These are phyloP conservation scores for Cheilosia impressa DNA, from an alignment of 2,888 invertebrate species.

Conservation along the genomic window DNA sequence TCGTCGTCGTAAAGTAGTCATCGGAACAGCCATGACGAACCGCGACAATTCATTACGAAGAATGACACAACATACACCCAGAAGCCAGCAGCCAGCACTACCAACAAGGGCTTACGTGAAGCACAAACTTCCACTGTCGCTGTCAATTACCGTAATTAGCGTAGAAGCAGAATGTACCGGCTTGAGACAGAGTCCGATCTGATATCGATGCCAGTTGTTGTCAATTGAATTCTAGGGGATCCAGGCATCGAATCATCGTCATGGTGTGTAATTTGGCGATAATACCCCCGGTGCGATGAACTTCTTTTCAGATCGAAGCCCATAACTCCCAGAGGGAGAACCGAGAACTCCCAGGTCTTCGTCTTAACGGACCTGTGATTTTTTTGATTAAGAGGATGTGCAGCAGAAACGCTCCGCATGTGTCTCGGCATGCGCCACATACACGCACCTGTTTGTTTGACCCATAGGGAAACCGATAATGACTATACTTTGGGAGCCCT, in stretches of 20 bases:
- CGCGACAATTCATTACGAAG: slow-evolving; percentile 70
- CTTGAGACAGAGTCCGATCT: background rate
- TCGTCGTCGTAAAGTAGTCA: slow-evolving; percentile 7
- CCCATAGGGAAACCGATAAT: slow-evolving; percentile 41
- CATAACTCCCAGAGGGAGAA: slow-evolving; percentile 2
- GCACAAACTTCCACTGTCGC: slow-evolving; percentile 60
- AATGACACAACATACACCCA: slow-evolving; percentile 65
- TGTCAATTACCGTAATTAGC: slow-evolving; percentile 73
- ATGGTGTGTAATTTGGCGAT: slow-evolving; percentile 67
- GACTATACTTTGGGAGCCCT: slow-evolving; percentile 29
- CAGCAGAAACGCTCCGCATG: background rate
- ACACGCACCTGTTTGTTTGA: slow-evolving; percentile 44
- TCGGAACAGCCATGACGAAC: slow-evolving; percentile 59
- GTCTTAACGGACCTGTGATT: slow-evolving; percentile 54
- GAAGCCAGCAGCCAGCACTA: background rate
- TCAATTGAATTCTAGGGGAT: slow-evolving; percentile 56
- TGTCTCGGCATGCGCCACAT: slow-evolving; percentile 46
- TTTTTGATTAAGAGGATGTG: slow-evolving; percentile 46
- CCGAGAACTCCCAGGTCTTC: background rate
- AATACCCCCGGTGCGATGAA: slow-evolving; percentile 67
- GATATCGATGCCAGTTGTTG: slow-evolving; percentile 20
- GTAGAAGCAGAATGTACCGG: slow-evolving; percentile 54
- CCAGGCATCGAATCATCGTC: slow-evolving; percentile 43
- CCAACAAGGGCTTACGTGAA: slow-evolving; percentile 54
- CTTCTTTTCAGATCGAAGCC: slow-evolving; percentile 30